Percentiles rank a stretch among this genome's conserved stretches.
Evolutionary conservation across 2,888 invertebrate genomes (phyloP).

Genomic region (Brachycybe producta): DNA sequence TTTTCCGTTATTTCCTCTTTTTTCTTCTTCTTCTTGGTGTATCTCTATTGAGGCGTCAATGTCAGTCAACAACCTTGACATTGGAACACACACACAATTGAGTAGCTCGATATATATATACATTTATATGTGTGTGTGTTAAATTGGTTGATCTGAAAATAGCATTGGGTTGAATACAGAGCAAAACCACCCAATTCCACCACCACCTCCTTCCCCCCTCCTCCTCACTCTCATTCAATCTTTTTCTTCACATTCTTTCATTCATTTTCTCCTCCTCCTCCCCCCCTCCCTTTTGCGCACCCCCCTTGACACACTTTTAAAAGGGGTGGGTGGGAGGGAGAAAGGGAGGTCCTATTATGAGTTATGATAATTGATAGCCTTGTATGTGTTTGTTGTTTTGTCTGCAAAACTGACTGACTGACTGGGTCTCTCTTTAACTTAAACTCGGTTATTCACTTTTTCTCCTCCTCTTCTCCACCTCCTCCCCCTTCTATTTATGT

Average conservation of each 20-base stretch:
- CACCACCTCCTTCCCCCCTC: background rate
- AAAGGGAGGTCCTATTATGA: too few species aligned
- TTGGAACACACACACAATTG: slow-evolving; percentile 10
- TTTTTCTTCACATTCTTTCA: too few species aligned
- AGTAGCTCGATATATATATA: slow-evolving; percentile 1
- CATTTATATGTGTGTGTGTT: slow-evolving; percentile 7
- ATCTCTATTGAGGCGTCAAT: too few species aligned
- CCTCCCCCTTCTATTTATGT: slow-evolving; percentile 2
- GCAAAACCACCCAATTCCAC: slow-evolving; percentile 5
- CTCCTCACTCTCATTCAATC: too few species aligned
- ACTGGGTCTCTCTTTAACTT: too few species aligned
- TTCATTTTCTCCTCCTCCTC: slow-evolving; percentile 1
- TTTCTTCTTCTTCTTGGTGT: background rate
- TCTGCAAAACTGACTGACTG: too few species aligned
- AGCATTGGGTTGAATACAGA: too few species aligned
- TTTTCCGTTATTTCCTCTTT: background rate
- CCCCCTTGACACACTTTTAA: too few species aligned
- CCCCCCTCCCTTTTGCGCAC: background rate
- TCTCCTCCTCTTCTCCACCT: background rate
- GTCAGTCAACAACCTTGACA: slow-evolving; percentile 13
- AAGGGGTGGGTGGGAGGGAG: too few species aligned
- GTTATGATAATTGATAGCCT: too few species aligned
- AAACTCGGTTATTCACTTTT: too few species aligned
- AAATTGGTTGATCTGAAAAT: slow-evolving; percentile 8
- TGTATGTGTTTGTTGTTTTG: too few species aligned